phyloP scores from a whole-genome alignment of 2,888 invertebrate genomes.

The Deilephila porcellus region DNA sequence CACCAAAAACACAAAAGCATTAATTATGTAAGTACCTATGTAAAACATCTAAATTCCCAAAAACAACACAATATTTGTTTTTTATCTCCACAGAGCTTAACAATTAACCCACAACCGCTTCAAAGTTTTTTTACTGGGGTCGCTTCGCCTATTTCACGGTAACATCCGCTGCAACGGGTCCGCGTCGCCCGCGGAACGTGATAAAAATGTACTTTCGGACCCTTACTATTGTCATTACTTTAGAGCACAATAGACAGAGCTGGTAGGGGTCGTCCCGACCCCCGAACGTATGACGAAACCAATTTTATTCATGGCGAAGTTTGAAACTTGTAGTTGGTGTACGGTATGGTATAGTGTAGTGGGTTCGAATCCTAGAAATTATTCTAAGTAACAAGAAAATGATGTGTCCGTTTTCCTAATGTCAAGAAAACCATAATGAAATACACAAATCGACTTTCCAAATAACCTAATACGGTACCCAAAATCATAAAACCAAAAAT shows the following conservation, averaged over 20 bases:
- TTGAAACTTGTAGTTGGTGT: not conserved
- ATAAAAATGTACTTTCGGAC: constrained; percentile 15
- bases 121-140: not conserved
- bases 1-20: not conserved
- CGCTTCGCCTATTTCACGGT: not conserved
- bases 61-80: too few species aligned
- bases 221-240: constrained; percentile 25
- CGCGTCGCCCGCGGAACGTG: not conserved
- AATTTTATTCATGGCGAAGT: not conserved
- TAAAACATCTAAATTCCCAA: not conserved
- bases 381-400: too few species aligned
- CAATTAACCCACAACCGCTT: not conserved
- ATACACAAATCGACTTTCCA: too few species aligned
- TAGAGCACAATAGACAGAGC: constrained; percentile 11
- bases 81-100: not conserved
- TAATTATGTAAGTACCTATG: not conserved
- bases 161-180: not conserved
- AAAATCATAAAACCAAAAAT: too few species aligned
- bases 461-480: too few species aligned
- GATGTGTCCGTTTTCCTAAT: too few species aligned
- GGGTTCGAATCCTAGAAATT: too few species aligned
- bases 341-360: too few species aligned
- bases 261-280: not conserved
- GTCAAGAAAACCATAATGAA: too few species aligned
- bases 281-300: too few species aligned